Percentiles rank a stretch among this genome's conserved stretches.
phyloP scores from a whole-genome alignment of 64 coral and sea anemone species.

The Porites lutea region DNA sequence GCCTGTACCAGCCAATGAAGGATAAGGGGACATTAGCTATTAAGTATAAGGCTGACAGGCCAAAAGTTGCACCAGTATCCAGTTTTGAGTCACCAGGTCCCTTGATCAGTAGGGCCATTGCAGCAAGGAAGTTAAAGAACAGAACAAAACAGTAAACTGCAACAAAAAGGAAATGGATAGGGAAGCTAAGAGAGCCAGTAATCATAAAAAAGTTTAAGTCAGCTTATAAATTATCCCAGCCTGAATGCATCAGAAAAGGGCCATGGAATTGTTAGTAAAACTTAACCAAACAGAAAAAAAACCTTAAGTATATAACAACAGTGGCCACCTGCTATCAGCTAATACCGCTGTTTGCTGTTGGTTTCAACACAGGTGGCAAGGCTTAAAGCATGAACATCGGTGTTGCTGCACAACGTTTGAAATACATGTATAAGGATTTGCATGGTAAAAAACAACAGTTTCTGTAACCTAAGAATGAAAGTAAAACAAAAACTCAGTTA shows the following conservation, averaged over 20 bases:
- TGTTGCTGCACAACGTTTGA: too few species aligned
- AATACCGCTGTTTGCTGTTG: too few species aligned
- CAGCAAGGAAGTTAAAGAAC: conserved; percentile 69
- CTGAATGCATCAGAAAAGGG: not conserved
- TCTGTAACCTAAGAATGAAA: too few species aligned
- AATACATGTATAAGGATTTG: too few species aligned
- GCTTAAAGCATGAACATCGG: too few species aligned
- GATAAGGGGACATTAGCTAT: conserved; percentile 68
- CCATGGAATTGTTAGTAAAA: not conserved
- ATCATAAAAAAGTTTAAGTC: not conserved
- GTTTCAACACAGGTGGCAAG: too few species aligned
- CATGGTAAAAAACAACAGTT: too few species aligned
- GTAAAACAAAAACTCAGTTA: too few species aligned
- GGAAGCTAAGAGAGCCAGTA: not conserved
- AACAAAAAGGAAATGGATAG: conserved; percentile 26
- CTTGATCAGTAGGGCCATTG: conserved; percentile 65
- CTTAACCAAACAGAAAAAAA: not conserved
- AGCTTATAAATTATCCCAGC: not conserved
- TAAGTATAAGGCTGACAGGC: conserved; percentile 54
- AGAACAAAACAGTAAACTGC: conserved; percentile 69
- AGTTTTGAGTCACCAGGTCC: not conserved
- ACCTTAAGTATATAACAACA: too few species aligned
- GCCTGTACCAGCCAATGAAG: conserved; percentile 81
- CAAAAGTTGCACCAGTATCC: conserved; percentile 47
- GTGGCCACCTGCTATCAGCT: too few species aligned